Base-by-base conservation (phyloP, 2,113 vertebrate genomes). In the Phyllopteryx taeniolatus region DNA sequence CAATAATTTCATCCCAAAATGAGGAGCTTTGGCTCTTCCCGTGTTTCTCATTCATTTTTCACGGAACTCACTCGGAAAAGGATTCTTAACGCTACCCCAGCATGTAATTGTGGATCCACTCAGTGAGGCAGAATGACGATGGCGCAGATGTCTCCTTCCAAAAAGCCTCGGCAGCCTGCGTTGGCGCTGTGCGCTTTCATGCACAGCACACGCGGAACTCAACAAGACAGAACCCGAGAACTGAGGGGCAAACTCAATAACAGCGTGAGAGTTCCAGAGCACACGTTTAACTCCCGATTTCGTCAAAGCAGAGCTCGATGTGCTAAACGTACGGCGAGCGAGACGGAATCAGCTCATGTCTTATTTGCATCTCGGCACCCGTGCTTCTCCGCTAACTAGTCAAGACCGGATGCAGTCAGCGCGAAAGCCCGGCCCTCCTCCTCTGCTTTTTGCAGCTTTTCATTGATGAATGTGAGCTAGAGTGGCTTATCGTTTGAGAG, bases 21-120 rank as follows among this genome's bases (percentile, higher is more conserved):
- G 67, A 73, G 35, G 73, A 82, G 76, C 70, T 64, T 51, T 27
- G 75, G 67, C 56, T 51, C 62, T 74, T 86, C 60, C 49, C 62
- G 3, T 79, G 66, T 60, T 76, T 64, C 83, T 79, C 83, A 83
- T 90, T 83, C 61, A 86, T 89, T 86, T 89, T 88, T 89, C 71
- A 89, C 70, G 0, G 49, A 67, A 82, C 73, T 85, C 67, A 43
- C 80, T 82, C 72, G 14, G 63, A 27, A 76, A 80, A 79, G 80
- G 78, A 85, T 86, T 85, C 79, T 83, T 85, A 85, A 85, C 54
- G 67, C 85, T 92, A 91, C 89, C 91, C 87, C 86, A 90, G 89
- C 85, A 75, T 91, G 87, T 91, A 89, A 91, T 88, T 87, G 83
- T 44, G 82, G 79, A 87, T 83, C 68, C 81, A 80, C 77, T 77